Evolutionary conservation across 2,888 invertebrate species (phyloP), one percentile per base, ranked within the genome.

Genomic region (Drosophila falleni): DNA sequence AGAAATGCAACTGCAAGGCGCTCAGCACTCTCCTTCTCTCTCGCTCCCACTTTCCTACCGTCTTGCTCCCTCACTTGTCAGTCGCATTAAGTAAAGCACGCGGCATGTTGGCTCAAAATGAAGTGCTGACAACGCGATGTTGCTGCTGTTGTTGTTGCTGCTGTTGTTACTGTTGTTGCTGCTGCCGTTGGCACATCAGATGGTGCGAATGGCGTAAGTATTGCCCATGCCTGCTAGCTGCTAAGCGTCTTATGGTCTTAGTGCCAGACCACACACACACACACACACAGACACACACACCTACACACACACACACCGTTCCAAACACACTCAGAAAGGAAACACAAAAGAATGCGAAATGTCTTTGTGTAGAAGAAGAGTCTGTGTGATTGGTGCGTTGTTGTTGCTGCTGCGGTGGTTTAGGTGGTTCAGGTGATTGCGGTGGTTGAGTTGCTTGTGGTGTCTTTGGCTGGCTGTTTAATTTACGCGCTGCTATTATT

Each of bases 401-500:
- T 35, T 56, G 31, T 15, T 31, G 47, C 5, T 31, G 47, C 5
- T 47, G 29, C 15, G 49, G 11, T 31, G 31, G 19, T 19, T 19
- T 13, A 19, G 16, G 16, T 47, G 8, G 9, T 4, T 46, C 29
- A 8, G 47, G 29, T 29, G 3, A 23, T 3, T 23, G 23, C 23
- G 44, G 6, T 26, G 26, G 44, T 26, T 46, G 44, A 3, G 44
- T n/a, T 31, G 29, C 5, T 11, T 50, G 16, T 16, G 49, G 49
- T 33, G 31, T 16, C 49, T 56, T 49, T 53, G 37, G 41, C 68
- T 73, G 74, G 64, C 78, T 80, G 89, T 84, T 87, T 90, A 88
- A 88, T 88, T 88, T 88, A 90, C 90, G 90, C 87, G 87, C 82
- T 84, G 90, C 87, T 87, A 87, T 89, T 88, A 90, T 88, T 88